Base-by-base conservation (phyloP, 2,797 vertebrate genomes). In the Sebastiscus albofasciatus region DNA sequence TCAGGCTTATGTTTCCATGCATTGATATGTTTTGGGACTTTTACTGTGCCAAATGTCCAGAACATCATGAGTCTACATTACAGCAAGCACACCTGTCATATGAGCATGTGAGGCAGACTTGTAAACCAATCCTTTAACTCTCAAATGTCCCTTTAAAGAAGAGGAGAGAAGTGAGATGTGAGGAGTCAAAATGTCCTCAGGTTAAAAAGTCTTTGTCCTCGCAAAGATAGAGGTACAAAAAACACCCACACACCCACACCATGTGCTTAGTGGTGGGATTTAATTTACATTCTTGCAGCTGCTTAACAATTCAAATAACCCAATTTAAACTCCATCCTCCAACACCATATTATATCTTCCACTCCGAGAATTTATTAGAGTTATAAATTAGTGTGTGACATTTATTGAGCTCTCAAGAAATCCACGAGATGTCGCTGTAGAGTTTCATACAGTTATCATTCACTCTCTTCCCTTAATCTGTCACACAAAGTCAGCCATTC, bases 361-460 rank as follows among this genome's bases (percentile, higher is more conserved):
- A 61, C n/a, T 39, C 36, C 11, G n/a, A 70, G 27, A 31, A 67
- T 74, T 54, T 54, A 72, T 67, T 20, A 7, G 2, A 18, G 27
- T 9, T 59, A 42, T 68, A 76, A 59, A 36, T 67, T 72, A 11
- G 20, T 14, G 12, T 13, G 14, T 31, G 81, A 79, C 64, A 54
- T 74, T 73, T 62, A 67, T 62, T 27, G 34, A 75, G 31, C 34
- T 67, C 55, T 80, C 11, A 14, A 22, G 27, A 16, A n/a, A 77
- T 70, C 86, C 89, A 85, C 72, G 14, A 87, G 81, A 75, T 78
- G 89, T 84, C 77, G 42, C 83, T 78, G 77, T 22, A 3, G 73
- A 80, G 61, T 65, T 72, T 55, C 58, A 60, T 29, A 73, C 13
- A 3, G 39, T 16, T 13, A 62, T 75, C 36, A 77, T 56, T 56